These are phyloP conservation scores for Oligia fasciuncula DNA, from an alignment of 2,888 invertebrate species.

Conservation along the genomic window DNA sequence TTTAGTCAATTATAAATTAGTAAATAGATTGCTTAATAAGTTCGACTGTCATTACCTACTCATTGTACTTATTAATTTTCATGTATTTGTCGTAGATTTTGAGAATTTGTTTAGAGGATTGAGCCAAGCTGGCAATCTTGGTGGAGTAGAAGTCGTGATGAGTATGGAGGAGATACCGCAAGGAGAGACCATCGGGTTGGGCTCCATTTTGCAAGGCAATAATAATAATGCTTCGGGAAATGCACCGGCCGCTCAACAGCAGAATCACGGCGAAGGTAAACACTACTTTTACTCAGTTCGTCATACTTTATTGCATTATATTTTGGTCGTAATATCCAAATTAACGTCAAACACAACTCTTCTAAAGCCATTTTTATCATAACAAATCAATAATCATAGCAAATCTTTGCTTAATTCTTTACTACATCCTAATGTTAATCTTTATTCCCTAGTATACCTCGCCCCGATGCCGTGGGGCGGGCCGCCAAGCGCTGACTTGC, in stretches of 20 bases:
- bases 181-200: conserved; percentile 59
- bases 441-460: conserved; percentile 68
- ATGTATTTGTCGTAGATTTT: conserved; percentile 75
- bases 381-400: background rate
- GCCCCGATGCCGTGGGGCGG: conserved; percentile 75
- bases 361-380: too few relatives aligned
- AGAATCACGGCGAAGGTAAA: conserved; percentile 56
- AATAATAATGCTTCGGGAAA: conserved; percentile 25
- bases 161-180: conserved; percentile 82
- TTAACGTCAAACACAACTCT: background rate
- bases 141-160: conserved; percentile 81
- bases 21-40: conserved; percentile 31
- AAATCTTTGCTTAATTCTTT: background rate
- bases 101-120: conserved; percentile 78
- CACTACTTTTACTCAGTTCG: background rate
- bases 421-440: background rate
- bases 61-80: conserved; percentile 37
- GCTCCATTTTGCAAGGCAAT: conserved; percentile 48
- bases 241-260: conserved; percentile 21
- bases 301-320: background rate
- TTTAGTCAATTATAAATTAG: conserved; percentile 4
- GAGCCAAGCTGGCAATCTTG: conserved; percentile 71
- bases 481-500: conserved; percentile 73
- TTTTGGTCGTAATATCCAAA: background rate
- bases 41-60: conserved; percentile 19